phyloP scores from a whole-genome alignment of 2,113 vertebrate genomes.

The Myrmecobius fasciatus region DNA sequence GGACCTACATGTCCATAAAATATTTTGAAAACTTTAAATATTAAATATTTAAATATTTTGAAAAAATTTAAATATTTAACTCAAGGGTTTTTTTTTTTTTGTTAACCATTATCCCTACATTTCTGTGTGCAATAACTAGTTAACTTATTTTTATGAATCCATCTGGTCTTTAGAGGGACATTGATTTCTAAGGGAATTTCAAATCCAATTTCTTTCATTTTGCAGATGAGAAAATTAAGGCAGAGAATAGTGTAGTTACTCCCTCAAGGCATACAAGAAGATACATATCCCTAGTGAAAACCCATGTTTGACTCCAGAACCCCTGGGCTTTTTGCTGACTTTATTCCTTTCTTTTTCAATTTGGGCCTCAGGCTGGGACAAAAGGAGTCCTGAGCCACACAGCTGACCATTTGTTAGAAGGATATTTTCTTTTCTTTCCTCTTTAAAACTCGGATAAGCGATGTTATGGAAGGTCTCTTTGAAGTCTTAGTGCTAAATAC shows the following conservation, averaged over 20 bases:
- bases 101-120: background rate
- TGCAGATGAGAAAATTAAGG: background rate
- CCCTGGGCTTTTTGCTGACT: background rate
- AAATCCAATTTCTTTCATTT: background rate
- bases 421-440: conserved; percentile 61
- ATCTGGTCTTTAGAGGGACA: background rate
- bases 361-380: conserved; percentile 29
- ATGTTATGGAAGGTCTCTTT: conserved; percentile 65
- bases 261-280: background rate
- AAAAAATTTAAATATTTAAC: background rate
- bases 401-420: conserved; percentile 62
- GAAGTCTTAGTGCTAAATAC: conserved; percentile 68
- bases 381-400: conserved; percentile 27
- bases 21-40: background rate
- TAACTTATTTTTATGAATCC: background rate
- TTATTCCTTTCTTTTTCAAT: conserved; percentile 45
- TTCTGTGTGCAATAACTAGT: background rate
- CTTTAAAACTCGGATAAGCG: conserved; percentile 59
- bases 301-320: background rate
- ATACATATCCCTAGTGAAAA: background rate
- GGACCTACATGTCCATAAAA: background rate
- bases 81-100: background rate
- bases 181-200: background rate
- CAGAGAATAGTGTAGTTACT: background rate
- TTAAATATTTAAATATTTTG: background rate